Conservation (phyloP, 1,140 invertebrate genomes). For the Macrocentrus cingulum region DNA sequence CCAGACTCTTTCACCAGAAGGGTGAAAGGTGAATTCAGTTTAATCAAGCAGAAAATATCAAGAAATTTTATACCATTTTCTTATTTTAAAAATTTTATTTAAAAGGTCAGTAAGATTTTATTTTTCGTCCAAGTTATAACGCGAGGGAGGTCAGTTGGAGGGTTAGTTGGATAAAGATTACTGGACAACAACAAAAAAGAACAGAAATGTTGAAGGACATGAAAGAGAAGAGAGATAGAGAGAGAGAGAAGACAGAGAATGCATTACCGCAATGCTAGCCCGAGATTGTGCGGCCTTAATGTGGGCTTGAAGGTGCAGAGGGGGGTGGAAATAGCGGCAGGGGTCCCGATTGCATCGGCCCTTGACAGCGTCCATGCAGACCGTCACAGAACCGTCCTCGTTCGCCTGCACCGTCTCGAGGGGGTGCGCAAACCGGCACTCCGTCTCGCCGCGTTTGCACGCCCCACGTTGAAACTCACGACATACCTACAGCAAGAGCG, state of each 20-base stretch:
- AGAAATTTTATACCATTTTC: background rate
- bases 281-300: conserved; percentile 95
- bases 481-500: conserved; percentile 84
- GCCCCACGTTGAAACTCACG: conserved; percentile 96
- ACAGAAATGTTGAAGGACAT: conserved; percentile 3
- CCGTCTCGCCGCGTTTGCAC: conserved; percentile 92
- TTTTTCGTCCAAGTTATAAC: too few species aligned
- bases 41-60: background rate
- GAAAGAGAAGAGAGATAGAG: conserved; percentile 31
- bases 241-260: conserved; percentile 61
- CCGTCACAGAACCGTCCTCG: conserved; percentile 94
- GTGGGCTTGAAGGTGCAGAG: conserved; percentile 97
- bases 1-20: too few species aligned
- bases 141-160: background rate
- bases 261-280: conserved; percentile 88
- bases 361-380: conserved; percentile 99
- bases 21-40: background rate
- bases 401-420: conserved; percentile 89
- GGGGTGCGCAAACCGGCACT: conserved; percentile 98
- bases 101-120: too few species aligned
- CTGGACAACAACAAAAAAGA: background rate
- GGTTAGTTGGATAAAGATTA: background rate
- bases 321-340: conserved; percentile 96
- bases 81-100: background rate
- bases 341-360: conserved; percentile 93